Percentiles rank a stretch among this genome's conserved stretches.
Evolutionary conservation across 2,113 vertebrate species (phyloP).

Genomic region (Mungos mungo): DNA sequence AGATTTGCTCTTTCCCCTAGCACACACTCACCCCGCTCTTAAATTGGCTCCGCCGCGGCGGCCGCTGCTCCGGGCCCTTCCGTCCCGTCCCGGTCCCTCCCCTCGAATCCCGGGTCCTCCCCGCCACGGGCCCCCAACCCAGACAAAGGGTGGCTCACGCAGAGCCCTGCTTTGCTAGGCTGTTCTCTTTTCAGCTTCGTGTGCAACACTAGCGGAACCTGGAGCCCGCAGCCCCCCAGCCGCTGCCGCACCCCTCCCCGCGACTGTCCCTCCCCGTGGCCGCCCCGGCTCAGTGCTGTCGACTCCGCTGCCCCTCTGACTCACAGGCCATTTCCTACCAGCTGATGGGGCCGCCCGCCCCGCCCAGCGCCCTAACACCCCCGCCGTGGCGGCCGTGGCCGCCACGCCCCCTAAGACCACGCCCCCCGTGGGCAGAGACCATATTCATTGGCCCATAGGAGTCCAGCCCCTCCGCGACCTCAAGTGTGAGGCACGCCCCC

Average conservation of each 20-base stretch:
- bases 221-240: conserved; percentile 65
- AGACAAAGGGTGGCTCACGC: conserved; percentile 78
- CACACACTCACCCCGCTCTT: conserved; percentile 78
- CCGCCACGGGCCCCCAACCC: conserved; percentile 71
- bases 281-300: conserved; percentile 68
- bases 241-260: conserved; percentile 69
- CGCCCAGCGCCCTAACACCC: conserved; percentile 67
- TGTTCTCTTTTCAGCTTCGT: conserved; percentile 64
- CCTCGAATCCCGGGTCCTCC: conserved; percentile 50
- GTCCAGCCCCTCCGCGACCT: conserved; percentile 65
- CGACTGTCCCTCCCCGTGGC: conserved; percentile 69
- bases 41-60: conserved; percentile 67
- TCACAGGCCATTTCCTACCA: conserved; percentile 82
- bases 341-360: conserved; percentile 80
- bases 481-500: conserved; percentile 53
- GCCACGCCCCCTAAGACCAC: conserved; percentile 66
- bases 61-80: conserved; percentile 72
- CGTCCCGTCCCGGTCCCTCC: conserved; percentile 71
- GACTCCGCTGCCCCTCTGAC: conserved; percentile 78
- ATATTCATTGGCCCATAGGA: conserved; percentile 57
- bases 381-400: background rate
- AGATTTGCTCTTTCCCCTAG: conserved; percentile 44
- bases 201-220: conserved; percentile 61
- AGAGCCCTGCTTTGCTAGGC: conserved; percentile 50
- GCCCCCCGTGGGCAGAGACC: background rate